These are phyloP conservation scores for Pelagia noctiluca DNA, from an alignment of 30 jellyfish, hydroid and myxozoan species.

Conservation along the genomic window DNA sequence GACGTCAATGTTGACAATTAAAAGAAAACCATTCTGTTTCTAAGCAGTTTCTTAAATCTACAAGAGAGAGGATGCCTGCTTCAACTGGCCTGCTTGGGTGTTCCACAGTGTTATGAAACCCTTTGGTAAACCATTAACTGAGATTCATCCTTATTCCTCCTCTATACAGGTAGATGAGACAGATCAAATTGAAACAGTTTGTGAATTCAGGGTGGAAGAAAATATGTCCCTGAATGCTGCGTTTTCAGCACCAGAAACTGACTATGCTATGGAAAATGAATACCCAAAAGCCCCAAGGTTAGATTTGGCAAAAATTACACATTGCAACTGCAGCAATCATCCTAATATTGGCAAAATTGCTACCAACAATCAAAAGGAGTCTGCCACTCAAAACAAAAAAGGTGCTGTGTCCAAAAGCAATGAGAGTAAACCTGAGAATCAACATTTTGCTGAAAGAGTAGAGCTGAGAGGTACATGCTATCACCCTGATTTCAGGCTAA, in stretches of 20 bases:
- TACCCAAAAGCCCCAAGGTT: not conserved
- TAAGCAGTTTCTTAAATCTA: too few relatives aligned
- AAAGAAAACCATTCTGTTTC: too few relatives aligned
- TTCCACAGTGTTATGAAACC: too few relatives aligned
- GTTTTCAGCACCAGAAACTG: conserved; percentile 1
- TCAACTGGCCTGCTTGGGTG: too few relatives aligned
- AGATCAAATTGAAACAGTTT: not conserved
- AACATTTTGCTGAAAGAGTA: conserved; percentile 30
- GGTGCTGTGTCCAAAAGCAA: not conserved
- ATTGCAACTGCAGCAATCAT: not conserved
- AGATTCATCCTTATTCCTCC: too few relatives aligned
- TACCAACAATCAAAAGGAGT: not conserved
- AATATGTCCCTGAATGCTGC: not conserved
- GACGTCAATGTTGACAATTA: too few relatives aligned
- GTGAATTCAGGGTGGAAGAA: conserved; percentile 4
- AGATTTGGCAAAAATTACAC: not conserved
- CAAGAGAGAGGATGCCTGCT: too few relatives aligned
- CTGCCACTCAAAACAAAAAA: not conserved
- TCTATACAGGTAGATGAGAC: not conserved
- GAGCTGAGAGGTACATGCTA: conserved; percentile 27
- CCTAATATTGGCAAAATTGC: not conserved
- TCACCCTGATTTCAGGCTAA: conserved; percentile 4
- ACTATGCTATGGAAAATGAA: not conserved
- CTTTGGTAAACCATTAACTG: too few relatives aligned
- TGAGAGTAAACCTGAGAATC: not conserved